These are phyloP conservation scores for Ormyrus pomaceus DNA, from an alignment of 2,888 invertebrate species.

Conservation along the genomic window DNA sequence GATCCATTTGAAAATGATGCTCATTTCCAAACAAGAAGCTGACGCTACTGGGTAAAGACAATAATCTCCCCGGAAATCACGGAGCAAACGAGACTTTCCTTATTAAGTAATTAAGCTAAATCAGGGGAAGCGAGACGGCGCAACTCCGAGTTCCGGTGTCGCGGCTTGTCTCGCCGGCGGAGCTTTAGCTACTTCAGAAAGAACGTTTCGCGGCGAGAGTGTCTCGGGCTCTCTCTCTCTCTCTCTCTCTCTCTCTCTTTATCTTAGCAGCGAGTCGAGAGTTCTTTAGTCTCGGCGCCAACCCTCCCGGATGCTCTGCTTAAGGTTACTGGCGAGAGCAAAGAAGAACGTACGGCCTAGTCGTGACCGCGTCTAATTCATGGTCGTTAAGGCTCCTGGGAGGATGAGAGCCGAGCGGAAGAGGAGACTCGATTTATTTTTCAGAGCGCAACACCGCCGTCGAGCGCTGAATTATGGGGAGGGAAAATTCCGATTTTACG, in stretches of 20 bases:
- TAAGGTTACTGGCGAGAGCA: not conserved
- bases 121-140: not conserved
- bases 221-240: too few species aligned
- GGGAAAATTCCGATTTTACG: too few species aligned
- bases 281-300: conserved; percentile 23
- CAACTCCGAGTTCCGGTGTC: conserved; percentile 18
- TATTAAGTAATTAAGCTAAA: conserved; percentile 46
- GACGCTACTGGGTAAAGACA: too few species aligned
- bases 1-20: too few species aligned
- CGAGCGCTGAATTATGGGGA: too few species aligned
- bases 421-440: not conserved
- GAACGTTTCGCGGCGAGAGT: conserved; percentile 19
- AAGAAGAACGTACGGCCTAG: conserved; percentile 41
- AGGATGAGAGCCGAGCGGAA: not conserved
- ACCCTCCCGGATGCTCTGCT: conserved; percentile 6
- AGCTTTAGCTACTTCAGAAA: conserved; percentile 16
- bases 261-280: conserved; percentile 40
- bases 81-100: conserved; percentile 14
- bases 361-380: conserved; percentile 21
- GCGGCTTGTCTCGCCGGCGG: conserved; percentile 13
- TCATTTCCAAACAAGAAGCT: too few species aligned
- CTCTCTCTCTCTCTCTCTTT: conserved; percentile 21
- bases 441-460: not conserved
- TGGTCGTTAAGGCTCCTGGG: not conserved
- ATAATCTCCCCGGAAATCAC: too few species aligned